Percentiles rank a stretch among this genome's conserved stretches.
These are phyloP conservation scores for Anniella stebbinsi DNA, from an alignment of 2,797 vertebrate species.

Conservation along the genomic window DNA sequence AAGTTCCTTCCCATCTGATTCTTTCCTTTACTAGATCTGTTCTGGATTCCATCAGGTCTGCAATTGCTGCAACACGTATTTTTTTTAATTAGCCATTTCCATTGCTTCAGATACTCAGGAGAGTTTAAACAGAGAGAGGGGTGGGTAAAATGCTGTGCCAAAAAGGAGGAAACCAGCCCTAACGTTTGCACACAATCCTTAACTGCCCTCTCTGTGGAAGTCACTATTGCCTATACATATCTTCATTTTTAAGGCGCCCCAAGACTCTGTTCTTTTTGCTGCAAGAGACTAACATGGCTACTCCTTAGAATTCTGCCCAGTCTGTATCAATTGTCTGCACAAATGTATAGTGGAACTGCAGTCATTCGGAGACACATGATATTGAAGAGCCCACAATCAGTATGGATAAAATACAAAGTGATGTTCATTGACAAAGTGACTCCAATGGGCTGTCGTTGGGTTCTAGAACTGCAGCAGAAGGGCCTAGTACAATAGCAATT, in stretches of 20 bases:
- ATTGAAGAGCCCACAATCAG: not conserved
- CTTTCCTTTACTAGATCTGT: not conserved
- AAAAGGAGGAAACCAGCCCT: not conserved
- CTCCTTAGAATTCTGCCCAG: not conserved
- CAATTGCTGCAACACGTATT: not conserved
- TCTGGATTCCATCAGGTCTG: not conserved
- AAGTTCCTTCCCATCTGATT: not conserved
- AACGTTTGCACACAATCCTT: not conserved
- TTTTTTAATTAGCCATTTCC: not conserved
- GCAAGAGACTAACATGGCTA: not conserved
- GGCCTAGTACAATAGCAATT: not conserved
- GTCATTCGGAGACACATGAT: not conserved
- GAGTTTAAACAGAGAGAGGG: not conserved
- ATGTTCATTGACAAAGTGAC: not conserved
- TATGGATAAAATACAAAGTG: not conserved
- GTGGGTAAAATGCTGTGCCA: not conserved
- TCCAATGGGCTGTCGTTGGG: not conserved
- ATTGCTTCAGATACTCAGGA: not conserved
- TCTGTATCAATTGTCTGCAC: not conserved
- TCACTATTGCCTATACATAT: not conserved
- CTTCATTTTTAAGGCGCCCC: not conserved
- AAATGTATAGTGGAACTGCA: not conserved
- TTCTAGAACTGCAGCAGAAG: not conserved
- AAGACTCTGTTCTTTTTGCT: not conserved
- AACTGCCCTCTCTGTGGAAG: not conserved